These are phyloP conservation scores for Crotalus helleri DNA, from an alignment of 2,113 vertebrate species.

Conservation along the genomic window DNA sequence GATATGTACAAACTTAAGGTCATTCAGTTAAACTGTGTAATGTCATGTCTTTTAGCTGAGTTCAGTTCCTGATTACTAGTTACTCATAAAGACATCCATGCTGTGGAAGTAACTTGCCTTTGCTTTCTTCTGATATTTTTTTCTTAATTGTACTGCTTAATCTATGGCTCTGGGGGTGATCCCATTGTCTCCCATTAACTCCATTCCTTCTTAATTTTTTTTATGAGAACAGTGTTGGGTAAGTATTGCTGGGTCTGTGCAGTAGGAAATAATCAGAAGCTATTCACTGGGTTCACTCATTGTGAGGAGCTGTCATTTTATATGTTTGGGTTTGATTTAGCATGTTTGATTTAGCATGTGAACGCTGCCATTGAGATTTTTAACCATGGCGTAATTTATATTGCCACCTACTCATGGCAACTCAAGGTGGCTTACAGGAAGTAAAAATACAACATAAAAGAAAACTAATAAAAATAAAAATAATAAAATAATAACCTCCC, in stretches of 20 bases:
- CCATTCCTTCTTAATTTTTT: not conserved
- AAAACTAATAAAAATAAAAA: not conserved
- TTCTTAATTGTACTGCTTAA: not conserved
- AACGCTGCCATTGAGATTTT: not conserved
- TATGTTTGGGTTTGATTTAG: not conserved
- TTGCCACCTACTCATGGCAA: not conserved
- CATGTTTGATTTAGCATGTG: not conserved
- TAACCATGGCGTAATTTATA: not conserved
- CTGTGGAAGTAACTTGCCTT: not conserved
- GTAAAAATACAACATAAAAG: not conserved
- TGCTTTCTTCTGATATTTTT: not conserved
- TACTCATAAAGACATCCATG: not conserved
- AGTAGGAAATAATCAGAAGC: not conserved
- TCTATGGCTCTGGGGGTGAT: not conserved
- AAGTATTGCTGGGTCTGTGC: not conserved
- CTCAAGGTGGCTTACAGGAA: not conserved
- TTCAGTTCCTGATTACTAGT: not conserved
- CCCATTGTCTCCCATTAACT: not conserved
- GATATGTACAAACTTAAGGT: not conserved
- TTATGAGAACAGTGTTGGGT: not conserved
- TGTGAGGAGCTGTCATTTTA: not conserved
- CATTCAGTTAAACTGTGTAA: not conserved
- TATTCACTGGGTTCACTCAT: not conserved
- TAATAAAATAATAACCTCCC: not conserved
- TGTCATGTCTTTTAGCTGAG: not conserved